Evolutionary conservation across 2,113 vertebrate genomes (phyloP).

Genomic region (Peucedramus taeniatus): DNA sequence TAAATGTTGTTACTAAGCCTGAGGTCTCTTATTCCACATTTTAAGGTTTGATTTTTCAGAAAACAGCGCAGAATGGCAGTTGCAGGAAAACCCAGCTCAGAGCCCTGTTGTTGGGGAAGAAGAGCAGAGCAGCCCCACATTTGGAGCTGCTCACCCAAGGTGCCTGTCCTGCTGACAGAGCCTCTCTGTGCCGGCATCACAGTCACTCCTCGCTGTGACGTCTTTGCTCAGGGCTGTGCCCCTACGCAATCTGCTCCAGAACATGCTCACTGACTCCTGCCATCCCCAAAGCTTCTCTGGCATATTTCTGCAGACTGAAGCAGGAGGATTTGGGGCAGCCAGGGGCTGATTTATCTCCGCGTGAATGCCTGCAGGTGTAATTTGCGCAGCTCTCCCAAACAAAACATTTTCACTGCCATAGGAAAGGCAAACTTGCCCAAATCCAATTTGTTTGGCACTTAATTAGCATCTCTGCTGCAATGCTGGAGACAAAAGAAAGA

Average conservation of each 20-base stretch:
- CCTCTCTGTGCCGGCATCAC: not conserved
- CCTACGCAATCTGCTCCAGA: not conserved
- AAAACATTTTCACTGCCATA: not conserved
- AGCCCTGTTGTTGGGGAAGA: not conserved
- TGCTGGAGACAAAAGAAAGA: not conserved
- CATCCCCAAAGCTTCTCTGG: not conserved
- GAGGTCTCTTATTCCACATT: not conserved
- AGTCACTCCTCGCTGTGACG: not conserved
- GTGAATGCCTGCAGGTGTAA: fast-evolving
- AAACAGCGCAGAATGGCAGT: not conserved
- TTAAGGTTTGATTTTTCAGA: not conserved
- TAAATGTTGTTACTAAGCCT: not conserved
- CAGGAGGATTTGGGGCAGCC: not conserved
- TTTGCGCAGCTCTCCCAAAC: not conserved
- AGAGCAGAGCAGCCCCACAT: not conserved
- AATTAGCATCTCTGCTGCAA: not conserved
- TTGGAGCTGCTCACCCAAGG: not conserved
- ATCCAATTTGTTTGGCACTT: not conserved
- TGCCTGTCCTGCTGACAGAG: not conserved
- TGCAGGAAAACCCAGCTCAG: not conserved
- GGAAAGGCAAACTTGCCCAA: not conserved
- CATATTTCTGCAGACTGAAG: not conserved
- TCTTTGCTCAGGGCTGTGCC: constrained; percentile 1
- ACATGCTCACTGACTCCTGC: not conserved
- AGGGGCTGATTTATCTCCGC: not conserved